A percentile compares a stretch with the other conserved stretches of the same genome.
phyloP scores from a whole-genome alignment of 2,797 vertebrate species.

The Bucorvus abyssinicus region DNA sequence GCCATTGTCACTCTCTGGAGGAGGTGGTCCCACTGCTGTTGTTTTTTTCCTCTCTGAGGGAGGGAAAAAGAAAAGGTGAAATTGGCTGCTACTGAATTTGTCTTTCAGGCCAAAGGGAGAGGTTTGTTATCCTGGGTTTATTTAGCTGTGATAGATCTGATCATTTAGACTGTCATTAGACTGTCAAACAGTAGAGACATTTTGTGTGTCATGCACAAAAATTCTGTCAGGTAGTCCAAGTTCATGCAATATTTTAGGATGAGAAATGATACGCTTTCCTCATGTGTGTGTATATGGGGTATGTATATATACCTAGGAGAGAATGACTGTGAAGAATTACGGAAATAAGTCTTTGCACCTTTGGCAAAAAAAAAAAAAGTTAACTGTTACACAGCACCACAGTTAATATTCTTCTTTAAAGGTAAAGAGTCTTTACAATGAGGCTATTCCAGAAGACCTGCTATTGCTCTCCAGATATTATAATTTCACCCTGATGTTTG shows the following conservation, averaged over 20 bases:
- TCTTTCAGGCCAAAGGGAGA: not conserved
- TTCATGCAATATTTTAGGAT: not conserved
- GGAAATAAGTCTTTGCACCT: not conserved
- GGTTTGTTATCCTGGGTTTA: not conserved
- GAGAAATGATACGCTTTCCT: not conserved
- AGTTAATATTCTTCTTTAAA: not conserved
- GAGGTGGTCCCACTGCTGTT: not conserved
- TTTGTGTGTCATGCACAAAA: not conserved
- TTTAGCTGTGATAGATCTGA: not conserved
- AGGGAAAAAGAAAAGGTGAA: not conserved
- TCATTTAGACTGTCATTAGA: not conserved
- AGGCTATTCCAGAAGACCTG: not conserved
- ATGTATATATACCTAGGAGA: not conserved
- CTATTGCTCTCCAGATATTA: not conserved
- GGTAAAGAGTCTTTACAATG: not conserved
- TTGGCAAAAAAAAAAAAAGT: not conserved
- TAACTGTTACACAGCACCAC: not conserved
- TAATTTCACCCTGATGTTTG: not conserved
- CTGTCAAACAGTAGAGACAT: not conserved
- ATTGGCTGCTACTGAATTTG: not conserved
- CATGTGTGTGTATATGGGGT: accelerated
- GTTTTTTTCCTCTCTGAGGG: not conserved
- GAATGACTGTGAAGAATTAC: not conserved
- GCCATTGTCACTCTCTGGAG: not conserved
- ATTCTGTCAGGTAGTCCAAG: not conserved